Evolutionary conservation across 2,888 invertebrate species (phyloP).

Genomic region (Xestia xanthographa): DNA sequence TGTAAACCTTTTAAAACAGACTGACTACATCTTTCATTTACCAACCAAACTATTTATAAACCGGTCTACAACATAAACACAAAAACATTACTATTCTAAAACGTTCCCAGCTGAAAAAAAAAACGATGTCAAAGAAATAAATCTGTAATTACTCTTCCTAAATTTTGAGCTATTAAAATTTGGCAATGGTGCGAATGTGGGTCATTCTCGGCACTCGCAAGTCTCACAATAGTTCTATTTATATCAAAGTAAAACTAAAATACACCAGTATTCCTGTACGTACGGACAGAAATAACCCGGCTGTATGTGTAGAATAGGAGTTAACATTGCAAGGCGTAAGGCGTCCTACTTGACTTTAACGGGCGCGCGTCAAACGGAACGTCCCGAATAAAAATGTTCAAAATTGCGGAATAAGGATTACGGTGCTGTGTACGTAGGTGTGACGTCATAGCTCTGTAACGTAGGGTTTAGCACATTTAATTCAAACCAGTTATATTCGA

Average conservation of each 20-base stretch:
- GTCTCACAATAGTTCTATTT: conserved; percentile 85
- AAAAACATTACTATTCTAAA: conserved; percentile 18
- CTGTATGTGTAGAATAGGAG: conserved; percentile 67
- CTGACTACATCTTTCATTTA: conserved; percentile 4
- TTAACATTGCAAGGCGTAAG: conserved; percentile 57
- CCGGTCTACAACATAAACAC: conserved; percentile 19
- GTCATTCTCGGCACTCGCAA: conserved; percentile 78
- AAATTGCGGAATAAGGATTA: conserved; percentile 33
- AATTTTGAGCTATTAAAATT: conserved; percentile 74
- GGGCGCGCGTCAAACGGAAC: conserved; percentile 50
- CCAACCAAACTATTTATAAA: conserved; percentile 17
- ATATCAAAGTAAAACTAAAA: conserved; percentile 86
- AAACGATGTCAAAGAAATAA: conserved; percentile 67
- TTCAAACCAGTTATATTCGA: not conserved
- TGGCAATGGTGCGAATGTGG: conserved; percentile 81
- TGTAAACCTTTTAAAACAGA: conserved; percentile 5
- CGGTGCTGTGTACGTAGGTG: conserved; percentile 1
- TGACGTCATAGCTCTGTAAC: conserved; percentile 23
- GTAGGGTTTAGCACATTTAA: not conserved
- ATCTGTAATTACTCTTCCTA: conserved; percentile 64
- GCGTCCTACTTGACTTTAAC: conserved; percentile 53
- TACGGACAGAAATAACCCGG: conserved; percentile 83
- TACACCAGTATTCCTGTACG: conserved; percentile 86
- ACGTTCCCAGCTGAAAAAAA: conserved; percentile 48
- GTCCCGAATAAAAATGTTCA: conserved; percentile 42